Base-by-base conservation (phyloP, 2,888 invertebrate species). In the Apeira syringaria region DNA sequence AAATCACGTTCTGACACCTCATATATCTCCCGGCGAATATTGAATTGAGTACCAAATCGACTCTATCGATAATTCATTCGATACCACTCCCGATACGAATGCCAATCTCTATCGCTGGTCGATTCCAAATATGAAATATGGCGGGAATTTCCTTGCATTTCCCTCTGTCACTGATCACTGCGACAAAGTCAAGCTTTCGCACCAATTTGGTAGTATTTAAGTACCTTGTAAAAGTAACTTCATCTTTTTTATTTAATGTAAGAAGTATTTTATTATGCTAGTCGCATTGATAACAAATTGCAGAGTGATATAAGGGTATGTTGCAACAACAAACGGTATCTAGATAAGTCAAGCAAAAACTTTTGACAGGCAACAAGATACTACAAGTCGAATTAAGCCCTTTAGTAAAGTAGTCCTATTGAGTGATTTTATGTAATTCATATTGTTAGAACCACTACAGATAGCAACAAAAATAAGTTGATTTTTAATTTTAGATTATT, bases 1-100 rank as follows among this genome's bases (percentile, higher is more conserved):
- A 86, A 84, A 86, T 86, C 83, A 83, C 61, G 43, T 42, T 35
- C 55, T 71, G 84, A 79, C 85, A 83, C 74, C 68, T 76, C 75
- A 76, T 85, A 82, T 82, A 83, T 87, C 81, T 77, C 60, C 44
- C 47, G 57, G 54, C 54, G 61, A 67, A 80, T 77, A 77, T 74
- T 77, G 74, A 73, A 77, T 74, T 77, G 74, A 73, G 72, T 64
- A 18, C 45, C 24, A 45, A 65, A 64, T 57, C 53, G 53, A 55
- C 56, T 47, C 46, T 46, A 53, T 47, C 52, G 36, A 48, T 52
- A 26, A 55, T 51, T 47, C 26, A 37, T 36, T 41, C 37, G 48
- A 50, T 50, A 46, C 51, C 49, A 32, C 47, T 41, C 47, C 33
- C 41, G 56, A 58, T 64, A 68, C 73, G 64, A 68, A 60, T 63